These are phyloP conservation scores for Neogale vison DNA, from an alignment of 2,113 vertebrate genomes.

Conservation along the genomic window DNA sequence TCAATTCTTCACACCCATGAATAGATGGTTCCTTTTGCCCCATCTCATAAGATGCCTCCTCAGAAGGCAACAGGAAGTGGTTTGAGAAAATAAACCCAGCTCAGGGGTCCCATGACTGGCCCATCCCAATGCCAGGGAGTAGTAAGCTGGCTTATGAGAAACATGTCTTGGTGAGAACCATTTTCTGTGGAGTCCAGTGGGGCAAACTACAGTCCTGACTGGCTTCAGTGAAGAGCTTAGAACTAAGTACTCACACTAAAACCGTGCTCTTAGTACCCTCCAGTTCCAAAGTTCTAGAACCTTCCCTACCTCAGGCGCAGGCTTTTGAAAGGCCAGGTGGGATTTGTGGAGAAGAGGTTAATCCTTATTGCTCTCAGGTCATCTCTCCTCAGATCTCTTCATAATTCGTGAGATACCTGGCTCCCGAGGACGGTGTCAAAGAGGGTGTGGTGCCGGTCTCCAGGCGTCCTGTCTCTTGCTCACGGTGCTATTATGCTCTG, in stretches of 20 bases:
- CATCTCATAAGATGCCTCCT: not conserved
- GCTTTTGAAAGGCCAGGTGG: not conserved
- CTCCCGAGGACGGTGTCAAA: constrained; percentile 50
- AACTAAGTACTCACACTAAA: not conserved
- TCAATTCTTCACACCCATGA: not conserved
- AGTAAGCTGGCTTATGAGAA: not conserved
- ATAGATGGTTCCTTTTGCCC: not conserved
- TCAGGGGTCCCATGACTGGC: not conserved
- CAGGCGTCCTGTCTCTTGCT: constrained; percentile 65
- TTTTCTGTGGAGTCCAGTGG: not conserved
- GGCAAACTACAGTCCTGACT: no score
- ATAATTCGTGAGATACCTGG: not conserved
- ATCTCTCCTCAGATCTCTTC: not conserved
- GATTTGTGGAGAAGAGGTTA: not conserved
- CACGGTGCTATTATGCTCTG: constrained; percentile 68
- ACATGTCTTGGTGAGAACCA: not conserved
- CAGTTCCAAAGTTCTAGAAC: not conserved
- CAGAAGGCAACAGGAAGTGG: not conserved
- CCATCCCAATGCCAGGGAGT: accelerated
- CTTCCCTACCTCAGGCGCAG: not conserved
- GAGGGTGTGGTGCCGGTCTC: constrained; percentile 65
- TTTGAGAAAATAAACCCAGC: not conserved
- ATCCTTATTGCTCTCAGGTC: not conserved
- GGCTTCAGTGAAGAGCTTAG: not conserved
- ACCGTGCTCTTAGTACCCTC: not conserved